Evolutionary conservation across 2,888 invertebrate genomes (phyloP), one percentile per base, ranked within the genome.

Genomic region (Pheosia gnoma): DNA sequence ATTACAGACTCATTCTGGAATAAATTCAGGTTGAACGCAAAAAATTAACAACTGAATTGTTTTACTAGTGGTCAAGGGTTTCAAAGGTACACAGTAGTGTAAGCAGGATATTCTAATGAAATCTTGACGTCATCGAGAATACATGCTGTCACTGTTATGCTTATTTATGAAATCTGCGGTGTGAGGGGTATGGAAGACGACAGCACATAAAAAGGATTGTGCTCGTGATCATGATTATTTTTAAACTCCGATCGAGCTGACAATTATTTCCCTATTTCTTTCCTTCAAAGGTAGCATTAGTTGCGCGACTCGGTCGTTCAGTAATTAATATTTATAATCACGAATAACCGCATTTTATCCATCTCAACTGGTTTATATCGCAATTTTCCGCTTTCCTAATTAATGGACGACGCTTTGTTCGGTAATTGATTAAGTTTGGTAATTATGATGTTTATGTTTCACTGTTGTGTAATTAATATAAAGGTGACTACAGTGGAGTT

Each of bases 241-340:
- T 10, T 47, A 10, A 47, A n/a, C 10, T 47, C n/a, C n/a, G 10
- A 1, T 7, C 10, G 47, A 11, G 11, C 47, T 47, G n/a, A n/a
- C 47, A 9, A 5, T 47, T 10, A 47, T n/a, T 9, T 47, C 10
- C 4, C 8, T 51, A 4, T 51, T 51, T 51, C 8, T 25, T 51
- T 0, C 11, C 25, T 47, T 47, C 8, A 7, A 51, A 13, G 25
- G 5, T 6, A 37, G n/a, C 11, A 6, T 3, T 11, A 4, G 8
- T 37, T 5, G 10, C 11, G 53, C 37, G 53, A 10, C 37, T 53
- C 37, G 37, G 10, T 52, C 13, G 63, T 53, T 57, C 60, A 58
- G 66, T 78, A 79, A 87, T 87, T 87, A 86, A 84, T 85, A 85
- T 85, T 85, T 80, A 85, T 87, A 86, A 88, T 87, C 78, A 74